Evolutionary conservation across 2,113 vertebrate species (phyloP).

Genomic region (Ancistrus triradiatus): DNA sequence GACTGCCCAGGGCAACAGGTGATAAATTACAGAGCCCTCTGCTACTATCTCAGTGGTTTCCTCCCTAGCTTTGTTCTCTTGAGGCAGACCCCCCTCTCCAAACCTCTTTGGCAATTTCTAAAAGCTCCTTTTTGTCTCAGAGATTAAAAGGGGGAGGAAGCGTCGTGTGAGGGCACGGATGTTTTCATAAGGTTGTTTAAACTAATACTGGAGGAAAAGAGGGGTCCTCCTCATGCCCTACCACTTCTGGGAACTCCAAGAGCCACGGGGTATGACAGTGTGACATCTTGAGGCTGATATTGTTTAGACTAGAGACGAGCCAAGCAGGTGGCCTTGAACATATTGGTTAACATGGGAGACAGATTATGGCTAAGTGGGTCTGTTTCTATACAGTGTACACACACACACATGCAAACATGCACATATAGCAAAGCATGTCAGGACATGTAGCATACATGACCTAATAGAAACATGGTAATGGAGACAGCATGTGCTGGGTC

Average conservation of each 20-base stretch:
- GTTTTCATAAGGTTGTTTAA: slow-evolving; percentile 72
- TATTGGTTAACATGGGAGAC: slow-evolving; percentile 11
- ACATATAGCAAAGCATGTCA: slow-evolving; percentile 25
- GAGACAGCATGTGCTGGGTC: background rate
- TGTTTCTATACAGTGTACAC: slow-evolving; percentile 16
- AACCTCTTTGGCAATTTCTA: slow-evolving; percentile 44
- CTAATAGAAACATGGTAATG: slow-evolving; percentile 20
- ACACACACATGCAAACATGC: slow-evolving; percentile 21
- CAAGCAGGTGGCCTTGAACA: slow-evolving; percentile 39
- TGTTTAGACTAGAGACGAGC: slow-evolving; percentile 32
- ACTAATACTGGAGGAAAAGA: slow-evolving; percentile 53
- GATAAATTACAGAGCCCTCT: slow-evolving; percentile 71
- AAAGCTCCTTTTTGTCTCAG: slow-evolving; percentile 63
- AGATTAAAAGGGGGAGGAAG: slow-evolving; percentile 70
- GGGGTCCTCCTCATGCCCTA: slow-evolving; percentile 40
- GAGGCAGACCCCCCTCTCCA: slow-evolving; percentile 48
- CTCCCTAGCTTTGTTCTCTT: slow-evolving; percentile 67
- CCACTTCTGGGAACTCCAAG: background rate
- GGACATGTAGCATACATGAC: slow-evolving; percentile 32
- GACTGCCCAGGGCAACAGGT: slow-evolving; percentile 64
- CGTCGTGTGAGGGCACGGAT: slow-evolving; percentile 71
- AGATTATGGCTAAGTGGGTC: slow-evolving; percentile 24
- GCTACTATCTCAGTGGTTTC: slow-evolving; percentile 60
- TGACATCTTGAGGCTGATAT: slow-evolving; percentile 20
- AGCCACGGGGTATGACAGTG: background rate